Percentiles rank a stretch among this genome's conserved stretches.
These are phyloP conservation scores for Halocynthia roretzi DNA, from an alignment of 23 tunicate species.

Conservation along the genomic window DNA sequence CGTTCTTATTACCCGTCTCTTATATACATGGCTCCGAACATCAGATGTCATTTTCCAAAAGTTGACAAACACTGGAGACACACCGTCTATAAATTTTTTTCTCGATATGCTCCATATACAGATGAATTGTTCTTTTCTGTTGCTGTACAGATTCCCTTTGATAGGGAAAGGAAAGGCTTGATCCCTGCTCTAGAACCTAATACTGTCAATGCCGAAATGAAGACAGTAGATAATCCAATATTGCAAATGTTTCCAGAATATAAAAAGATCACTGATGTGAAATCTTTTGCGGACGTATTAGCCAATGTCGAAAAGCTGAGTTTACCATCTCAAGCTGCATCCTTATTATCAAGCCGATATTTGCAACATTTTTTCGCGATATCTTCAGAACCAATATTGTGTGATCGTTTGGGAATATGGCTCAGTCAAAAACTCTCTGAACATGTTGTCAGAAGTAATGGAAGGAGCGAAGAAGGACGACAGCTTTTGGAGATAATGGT, in stretches of 20 bases:
- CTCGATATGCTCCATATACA: neutral
- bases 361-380: neutral
- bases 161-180: neutral
- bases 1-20: conserved; percentile 56
- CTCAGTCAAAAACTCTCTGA: neutral
- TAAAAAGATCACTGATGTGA: neutral
- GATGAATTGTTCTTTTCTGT: neutral
- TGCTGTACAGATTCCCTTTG: neutral
- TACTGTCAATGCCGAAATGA: neutral
- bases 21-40: conserved; percentile 29
- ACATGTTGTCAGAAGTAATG: neutral
- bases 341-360: neutral
- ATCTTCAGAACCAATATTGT: neutral
- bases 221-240: neutral
- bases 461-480: neutral
- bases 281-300: neutral
- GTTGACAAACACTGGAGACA: conserved; percentile 35
- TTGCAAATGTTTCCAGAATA: neutral
- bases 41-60: conserved; percentile 34
- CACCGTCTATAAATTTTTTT: neutral
- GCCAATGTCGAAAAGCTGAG: neutral
- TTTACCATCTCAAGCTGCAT: neutral
- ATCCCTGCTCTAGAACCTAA: neutral
- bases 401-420: neutral
- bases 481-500: neutral